These are phyloP conservation scores for Reticulitermes lucifugus DNA, from an alignment of 2,888 invertebrate genomes.

Conservation along the genomic window DNA sequence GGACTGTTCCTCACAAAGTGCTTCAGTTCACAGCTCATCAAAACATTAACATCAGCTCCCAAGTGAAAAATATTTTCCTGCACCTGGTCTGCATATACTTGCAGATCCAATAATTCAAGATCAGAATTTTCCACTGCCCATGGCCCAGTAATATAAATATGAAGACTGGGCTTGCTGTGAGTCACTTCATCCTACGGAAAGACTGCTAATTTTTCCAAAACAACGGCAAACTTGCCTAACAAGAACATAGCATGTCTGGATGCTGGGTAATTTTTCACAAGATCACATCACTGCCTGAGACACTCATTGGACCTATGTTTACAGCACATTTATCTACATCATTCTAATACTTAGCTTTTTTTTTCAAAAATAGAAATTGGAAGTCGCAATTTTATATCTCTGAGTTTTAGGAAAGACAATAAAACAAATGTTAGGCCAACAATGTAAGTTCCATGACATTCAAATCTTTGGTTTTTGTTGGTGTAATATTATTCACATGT, in stretches of 20 bases:
- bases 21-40: too few relatives aligned
- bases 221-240: neutral
- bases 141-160: neutral
- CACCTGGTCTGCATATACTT: too few relatives aligned
- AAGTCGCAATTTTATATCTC: constrained; percentile 6
- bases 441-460: neutral
- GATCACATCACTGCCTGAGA: neutral
- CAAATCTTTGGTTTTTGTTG: constrained; percentile 14
- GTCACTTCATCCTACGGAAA: neutral
- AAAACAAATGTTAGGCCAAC: constrained; percentile 21
- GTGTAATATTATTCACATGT: neutral
- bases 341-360: neutral
- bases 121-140: too few relatives aligned
- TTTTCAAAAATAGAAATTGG: constrained; percentile 3
- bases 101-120: too few relatives aligned
- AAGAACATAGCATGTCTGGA: neutral
- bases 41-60: too few relatives aligned
- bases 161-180: neutral
- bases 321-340: neutral
- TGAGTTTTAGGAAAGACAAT: constrained; percentile 32
- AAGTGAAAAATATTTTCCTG: too few relatives aligned
- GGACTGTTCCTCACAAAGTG: too few relatives aligned
- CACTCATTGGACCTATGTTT: neutral
- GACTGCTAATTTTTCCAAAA: neutral
- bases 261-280: neutral